Percentiles rank a stretch among this genome's conserved stretches.
Evolutionary conservation across 2,113 vertebrate species (phyloP).

Genomic region (Poeciliopsis turrubarensis): DNA sequence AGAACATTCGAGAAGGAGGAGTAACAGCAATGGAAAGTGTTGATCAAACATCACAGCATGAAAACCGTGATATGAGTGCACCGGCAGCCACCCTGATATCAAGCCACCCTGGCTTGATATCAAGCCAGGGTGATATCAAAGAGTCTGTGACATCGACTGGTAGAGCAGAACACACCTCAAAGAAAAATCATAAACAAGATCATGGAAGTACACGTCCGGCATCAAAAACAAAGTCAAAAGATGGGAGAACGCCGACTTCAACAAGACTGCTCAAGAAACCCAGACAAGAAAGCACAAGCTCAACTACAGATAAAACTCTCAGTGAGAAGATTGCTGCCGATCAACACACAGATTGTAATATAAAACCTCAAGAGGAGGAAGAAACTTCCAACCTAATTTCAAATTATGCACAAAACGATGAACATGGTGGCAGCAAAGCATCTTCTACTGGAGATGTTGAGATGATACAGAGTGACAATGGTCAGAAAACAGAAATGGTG

Average conservation of each 20-base stretch:
- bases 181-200: background rate
- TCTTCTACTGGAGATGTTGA: background rate
- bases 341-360: background rate
- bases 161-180: background rate
- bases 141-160: background rate
- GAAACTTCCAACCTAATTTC: background rate
- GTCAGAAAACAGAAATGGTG: background rate
- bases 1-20: background rate
- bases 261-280: background rate
- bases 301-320: background rate
- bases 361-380: background rate
- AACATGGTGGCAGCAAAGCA: background rate
- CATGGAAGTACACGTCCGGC: background rate
- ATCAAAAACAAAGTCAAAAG: background rate
- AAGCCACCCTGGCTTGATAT: too few relatives aligned
- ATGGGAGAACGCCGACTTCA: background rate
- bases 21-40: background rate
- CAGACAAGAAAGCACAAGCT: background rate
- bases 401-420: background rate
- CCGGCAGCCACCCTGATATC: too few relatives aligned
- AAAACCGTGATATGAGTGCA: background rate
- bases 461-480: background rate
- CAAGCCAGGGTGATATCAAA: background rate
- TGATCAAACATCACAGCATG: background rate
- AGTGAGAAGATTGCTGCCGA: too few relatives aligned